Evolutionary conservation across 2,797 vertebrate species (phyloP).

Genomic region (Australoheros facetus): DNA sequence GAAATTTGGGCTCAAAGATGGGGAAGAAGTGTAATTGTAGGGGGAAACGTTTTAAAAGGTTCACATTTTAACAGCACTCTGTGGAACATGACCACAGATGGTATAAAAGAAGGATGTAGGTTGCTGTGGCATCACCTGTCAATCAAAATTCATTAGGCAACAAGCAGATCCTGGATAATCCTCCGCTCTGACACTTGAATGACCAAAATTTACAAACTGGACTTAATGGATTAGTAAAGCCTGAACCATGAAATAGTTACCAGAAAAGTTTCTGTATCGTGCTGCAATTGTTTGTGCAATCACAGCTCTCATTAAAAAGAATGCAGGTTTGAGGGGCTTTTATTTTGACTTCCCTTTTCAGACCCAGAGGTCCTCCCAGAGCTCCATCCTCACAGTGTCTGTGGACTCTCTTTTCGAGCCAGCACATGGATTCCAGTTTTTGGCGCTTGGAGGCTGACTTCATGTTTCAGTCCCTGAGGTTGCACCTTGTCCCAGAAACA

Average conservation of each 20-base stretch:
- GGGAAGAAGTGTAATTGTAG: too few species aligned
- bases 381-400: too few species aligned
- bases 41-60: background rate
- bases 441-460: background rate
- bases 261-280: too few species aligned
- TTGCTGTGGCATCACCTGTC: background rate
- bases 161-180: background rate
- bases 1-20: too few species aligned
- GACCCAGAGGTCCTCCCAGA: too few species aligned
- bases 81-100: background rate
- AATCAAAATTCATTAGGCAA: background rate
- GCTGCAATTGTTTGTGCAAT: background rate
- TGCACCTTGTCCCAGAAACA: background rate
- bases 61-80: background rate
- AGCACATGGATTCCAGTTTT: background rate
- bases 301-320: background rate
- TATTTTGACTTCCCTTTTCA: too few species aligned
- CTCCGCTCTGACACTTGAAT: background rate
- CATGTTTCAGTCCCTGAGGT: background rate
- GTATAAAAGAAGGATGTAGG: too few species aligned
- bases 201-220: too few species aligned
- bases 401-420: background rate
- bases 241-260: too few species aligned
- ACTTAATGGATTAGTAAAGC: too few species aligned
- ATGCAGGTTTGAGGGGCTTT: background rate